These are phyloP conservation scores for Emydoidea blandingii DNA, from an alignment of 2,797 vertebrate genomes.

Conservation along the genomic window DNA sequence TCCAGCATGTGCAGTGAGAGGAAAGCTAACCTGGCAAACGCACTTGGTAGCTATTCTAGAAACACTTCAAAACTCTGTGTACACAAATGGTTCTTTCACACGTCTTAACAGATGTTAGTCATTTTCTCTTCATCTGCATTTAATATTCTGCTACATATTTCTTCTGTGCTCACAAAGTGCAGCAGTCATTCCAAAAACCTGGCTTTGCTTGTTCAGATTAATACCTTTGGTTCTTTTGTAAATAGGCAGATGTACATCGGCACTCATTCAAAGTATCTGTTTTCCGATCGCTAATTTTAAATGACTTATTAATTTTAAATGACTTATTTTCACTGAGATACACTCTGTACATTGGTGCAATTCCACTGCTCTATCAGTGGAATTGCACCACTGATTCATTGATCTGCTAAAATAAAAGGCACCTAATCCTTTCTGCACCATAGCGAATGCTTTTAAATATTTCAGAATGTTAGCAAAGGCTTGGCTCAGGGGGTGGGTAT, in stretches of 20 bases:
- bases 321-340: background rate
- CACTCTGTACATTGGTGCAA: background rate
- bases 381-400: too few species aligned
- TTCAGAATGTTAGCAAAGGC: background rate
- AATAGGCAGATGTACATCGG: constrained; percentile 7
- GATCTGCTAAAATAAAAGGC: background rate
- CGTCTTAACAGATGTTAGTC: constrained; percentile 72
- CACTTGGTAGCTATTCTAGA: background rate
- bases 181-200: constrained; percentile 69
- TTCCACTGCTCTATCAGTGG: background rate
- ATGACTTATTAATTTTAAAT: background rate
- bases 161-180: constrained; percentile 60
- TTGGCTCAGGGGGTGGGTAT: background rate
- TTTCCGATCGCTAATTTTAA: background rate
- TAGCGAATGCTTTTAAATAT: background rate
- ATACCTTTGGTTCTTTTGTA: background rate
- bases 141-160: constrained; percentile 66
- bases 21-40: background rate
- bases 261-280: background rate
- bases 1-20: background rate
- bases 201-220: background rate
- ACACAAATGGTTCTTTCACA: constrained; percentile 71
- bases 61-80: constrained; percentile 36
- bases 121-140: constrained; percentile 77
- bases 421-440: constrained; percentile 1